Conservation (phyloP, 2,113 vertebrate species). For the Python bivittatus region DNA sequence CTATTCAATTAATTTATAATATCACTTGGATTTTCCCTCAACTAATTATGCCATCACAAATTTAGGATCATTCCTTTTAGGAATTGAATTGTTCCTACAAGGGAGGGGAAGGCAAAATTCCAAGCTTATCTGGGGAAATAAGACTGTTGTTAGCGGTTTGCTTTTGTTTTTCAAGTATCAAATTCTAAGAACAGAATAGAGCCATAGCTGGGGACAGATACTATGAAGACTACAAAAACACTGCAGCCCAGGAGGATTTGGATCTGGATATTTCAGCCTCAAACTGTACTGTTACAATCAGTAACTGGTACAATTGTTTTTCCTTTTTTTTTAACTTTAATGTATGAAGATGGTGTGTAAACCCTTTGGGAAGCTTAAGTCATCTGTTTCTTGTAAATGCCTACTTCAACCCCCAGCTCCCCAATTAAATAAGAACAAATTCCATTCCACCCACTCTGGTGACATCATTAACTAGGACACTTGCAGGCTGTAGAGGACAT, state of each 20-base stretch:
- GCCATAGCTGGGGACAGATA: neutral
- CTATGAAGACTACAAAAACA: neutral
- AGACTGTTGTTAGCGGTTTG: neutral
- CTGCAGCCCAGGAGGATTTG: neutral
- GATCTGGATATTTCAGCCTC: neutral
- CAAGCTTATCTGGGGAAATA: neutral
- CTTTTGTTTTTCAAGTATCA: neutral
- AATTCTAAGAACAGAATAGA: neutral
- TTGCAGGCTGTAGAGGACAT: neutral
- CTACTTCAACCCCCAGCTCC: neutral
- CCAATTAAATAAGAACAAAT: neutral
- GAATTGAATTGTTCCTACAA: neutral
- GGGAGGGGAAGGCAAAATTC: neutral
- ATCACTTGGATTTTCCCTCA: neutral
- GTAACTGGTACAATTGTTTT: neutral
- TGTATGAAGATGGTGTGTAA: neutral
- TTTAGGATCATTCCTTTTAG: neutral
- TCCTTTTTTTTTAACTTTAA: neutral
- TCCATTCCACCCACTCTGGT: neutral
- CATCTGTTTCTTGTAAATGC: neutral
- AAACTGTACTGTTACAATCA: neutral
- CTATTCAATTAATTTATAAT: slow-evolving; percentile 15
- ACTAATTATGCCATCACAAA: neutral
- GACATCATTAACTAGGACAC: neutral
- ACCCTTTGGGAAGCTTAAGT: neutral